Evolutionary conservation across 2,113 vertebrate genomes (phyloP), one percentile per base, ranked within the genome.

Genomic region (Cryptotis parvus): DNA sequence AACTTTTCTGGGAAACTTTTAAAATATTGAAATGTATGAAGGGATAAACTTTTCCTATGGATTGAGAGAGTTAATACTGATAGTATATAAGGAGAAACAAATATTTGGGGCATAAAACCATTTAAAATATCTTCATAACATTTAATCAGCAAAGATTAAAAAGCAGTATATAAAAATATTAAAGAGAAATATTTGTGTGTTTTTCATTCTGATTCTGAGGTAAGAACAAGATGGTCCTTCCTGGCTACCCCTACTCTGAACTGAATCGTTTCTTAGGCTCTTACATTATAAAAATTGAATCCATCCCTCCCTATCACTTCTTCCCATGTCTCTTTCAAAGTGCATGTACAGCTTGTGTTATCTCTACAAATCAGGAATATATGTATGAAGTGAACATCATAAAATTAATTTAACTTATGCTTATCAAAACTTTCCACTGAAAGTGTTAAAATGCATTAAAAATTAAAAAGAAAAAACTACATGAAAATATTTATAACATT

Each of bases 391-490:
- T 33, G 18, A 20, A 43, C 15, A 74, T 27, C 6, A 80, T 24
- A 70, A 20, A 49, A 91, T 84, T 58, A 49, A 91, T 84, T 58
- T 89, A 89, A 61, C 18, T 33, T 52, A 15, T 68, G 14, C 39
- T 78, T 4, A 68, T 45, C n/a, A 55, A 84, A 72, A 66, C 33
- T 58, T 22, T 43, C 4, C 33, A 61, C 35, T 78, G 58, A 45
- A 66, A 41, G 14, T 73, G n/a, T 45, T 39, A 80, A 55, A 9
- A 92, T 10, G 24, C 3, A 49, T n/a, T n/a, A n/a, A n/a, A 63
- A 83, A 37, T 27, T 35, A 27, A 22, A 65, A 91, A 75, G 18
- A 58, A 58, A 58, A 89, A 12, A 49, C 26, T 45, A 18, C 52
- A 78, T 49, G n/a, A 61, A 45, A 12, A 31, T 33, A 79, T 70